phyloP scores from a whole-genome alignment of 37 sponge, comb jelly and placozoan species.

The Ianthella basta region DNA sequence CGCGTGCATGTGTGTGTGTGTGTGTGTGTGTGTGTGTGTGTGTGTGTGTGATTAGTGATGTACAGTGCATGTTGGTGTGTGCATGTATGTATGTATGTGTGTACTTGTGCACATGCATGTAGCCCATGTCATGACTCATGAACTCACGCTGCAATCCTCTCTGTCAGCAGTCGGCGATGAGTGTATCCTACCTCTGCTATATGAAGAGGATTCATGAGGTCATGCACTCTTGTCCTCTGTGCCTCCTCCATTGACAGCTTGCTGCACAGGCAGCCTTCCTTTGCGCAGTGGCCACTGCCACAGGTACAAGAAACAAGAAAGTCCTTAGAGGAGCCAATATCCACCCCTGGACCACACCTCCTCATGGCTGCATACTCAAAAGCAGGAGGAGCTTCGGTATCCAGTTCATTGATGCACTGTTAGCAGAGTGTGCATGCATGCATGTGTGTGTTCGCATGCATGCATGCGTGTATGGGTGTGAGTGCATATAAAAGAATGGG shows the following conservation, averaged over 20 bases:
- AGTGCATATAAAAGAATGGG: background rate
- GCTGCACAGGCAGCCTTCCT: background rate
- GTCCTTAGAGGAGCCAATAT: conserved; percentile 23
- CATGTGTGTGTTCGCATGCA: background rate
- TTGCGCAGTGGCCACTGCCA: conserved; percentile 51
- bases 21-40: too few relatives aligned
- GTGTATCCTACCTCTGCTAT: background rate
- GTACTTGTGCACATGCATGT: background rate
- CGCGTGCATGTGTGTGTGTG: too few relatives aligned
- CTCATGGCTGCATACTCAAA: conserved; percentile 64
- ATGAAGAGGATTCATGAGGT: conserved; percentile 7
- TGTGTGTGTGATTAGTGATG: too few relatives aligned
- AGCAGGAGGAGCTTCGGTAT: conserved; percentile 25
- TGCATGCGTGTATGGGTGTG: background rate
- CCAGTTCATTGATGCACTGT: conserved; percentile 45
- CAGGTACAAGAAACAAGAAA: conserved; percentile 82
- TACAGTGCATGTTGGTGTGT: too few relatives aligned
- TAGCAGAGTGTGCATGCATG: background rate
- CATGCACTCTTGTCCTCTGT: background rate
- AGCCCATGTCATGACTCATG: background rate
- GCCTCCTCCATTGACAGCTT: conserved; percentile 7
- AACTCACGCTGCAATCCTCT: conserved; percentile 18
- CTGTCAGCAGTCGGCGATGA: background rate
- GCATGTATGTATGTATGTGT: too few relatives aligned
- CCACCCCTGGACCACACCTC: conserved; percentile 36